These are phyloP conservation scores for Latrodectus geometricus DNA, from an alignment of 1,140 invertebrate species.

Conservation along the genomic window DNA sequence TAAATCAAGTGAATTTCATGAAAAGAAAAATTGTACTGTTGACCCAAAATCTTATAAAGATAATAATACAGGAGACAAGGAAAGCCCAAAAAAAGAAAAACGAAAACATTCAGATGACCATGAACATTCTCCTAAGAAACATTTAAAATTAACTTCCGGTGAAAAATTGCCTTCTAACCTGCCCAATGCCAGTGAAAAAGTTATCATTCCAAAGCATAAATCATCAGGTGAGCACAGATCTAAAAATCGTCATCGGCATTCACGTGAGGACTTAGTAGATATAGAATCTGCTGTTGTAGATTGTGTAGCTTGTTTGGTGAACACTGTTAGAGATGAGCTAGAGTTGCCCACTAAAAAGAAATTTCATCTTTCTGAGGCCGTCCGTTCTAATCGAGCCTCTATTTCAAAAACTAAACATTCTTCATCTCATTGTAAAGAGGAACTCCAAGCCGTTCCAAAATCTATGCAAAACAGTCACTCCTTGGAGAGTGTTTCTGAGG, in stretches of 20 bases:
- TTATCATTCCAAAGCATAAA: slow-evolving; percentile 42
- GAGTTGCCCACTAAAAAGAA: neutral
- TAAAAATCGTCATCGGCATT: slow-evolving; percentile 29
- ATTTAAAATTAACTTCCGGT: neutral
- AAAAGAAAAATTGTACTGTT: slow-evolving; percentile 41
- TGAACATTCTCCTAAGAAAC: slow-evolving; percentile 17
- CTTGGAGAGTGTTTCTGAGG: neutral
- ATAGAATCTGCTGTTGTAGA: slow-evolving; percentile 52
- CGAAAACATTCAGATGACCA: slow-evolving; percentile 17
- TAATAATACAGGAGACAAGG: neutral
- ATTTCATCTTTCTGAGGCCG: neutral
- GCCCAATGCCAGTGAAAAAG: slow-evolving; percentile 1
- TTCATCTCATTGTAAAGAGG: neutral
- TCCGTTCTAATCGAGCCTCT: neutral
- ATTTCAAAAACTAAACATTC: slow-evolving; percentile 28
- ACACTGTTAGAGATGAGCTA: slow-evolving; percentile 33
- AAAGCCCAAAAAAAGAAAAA: slow-evolving; percentile 31
- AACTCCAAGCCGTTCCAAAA: neutral
- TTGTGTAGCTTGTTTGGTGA: slow-evolving; percentile 49
- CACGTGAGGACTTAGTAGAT: slow-evolving; percentile 15
- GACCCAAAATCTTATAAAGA: neutral
- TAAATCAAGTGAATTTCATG: slow-evolving; percentile 1
- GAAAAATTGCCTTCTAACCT: slow-evolving; percentile 16
- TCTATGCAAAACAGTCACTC: neutral
- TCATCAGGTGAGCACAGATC: slow-evolving; percentile 16